These are phyloP conservation scores for Drosophila lacteicornis DNA, from an alignment of 1,140 invertebrate species.

Conservation along the genomic window DNA sequence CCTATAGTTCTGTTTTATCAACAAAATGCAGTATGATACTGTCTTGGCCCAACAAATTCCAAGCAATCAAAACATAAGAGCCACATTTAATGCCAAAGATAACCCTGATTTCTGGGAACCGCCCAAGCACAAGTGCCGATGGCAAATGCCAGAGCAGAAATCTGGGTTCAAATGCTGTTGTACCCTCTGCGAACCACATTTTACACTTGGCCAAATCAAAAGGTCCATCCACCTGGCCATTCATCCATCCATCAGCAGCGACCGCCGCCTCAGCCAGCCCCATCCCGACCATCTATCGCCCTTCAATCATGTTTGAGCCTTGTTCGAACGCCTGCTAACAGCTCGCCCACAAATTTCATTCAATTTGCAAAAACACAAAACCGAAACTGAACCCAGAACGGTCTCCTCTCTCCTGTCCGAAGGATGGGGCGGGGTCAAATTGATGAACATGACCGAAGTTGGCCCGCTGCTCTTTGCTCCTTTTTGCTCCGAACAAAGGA, in stretches of 20 bases:
- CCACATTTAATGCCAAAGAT: not conserved
- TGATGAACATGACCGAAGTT: conserved; percentile 58
- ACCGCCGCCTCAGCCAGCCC: not conserved
- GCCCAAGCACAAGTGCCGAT: not conserved
- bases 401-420: not conserved
- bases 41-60: not conserved
- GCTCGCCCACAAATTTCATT: conserved; percentile 65
- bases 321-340: conserved; percentile 47
- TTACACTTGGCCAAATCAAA: conserved; percentile 17
- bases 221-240: conserved; percentile 19
- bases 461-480: conserved; percentile 28
- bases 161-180: conserved; percentile 10
- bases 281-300: conserved; percentile 14
- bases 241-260: conserved; percentile 13
- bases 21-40: too few species aligned
- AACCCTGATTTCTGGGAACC: not conserved
- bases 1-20: too few species aligned
- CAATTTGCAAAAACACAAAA: conserved; percentile 69
- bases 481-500: conserved; percentile 19
- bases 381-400: conserved; percentile 15
- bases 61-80: not conserved
- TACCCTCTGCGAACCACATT: conserved; percentile 16
- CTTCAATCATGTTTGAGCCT: conserved; percentile 52
- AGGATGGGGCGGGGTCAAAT: conserved; percentile 43
- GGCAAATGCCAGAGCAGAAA: conserved; percentile 9